Base-by-base conservation (phyloP, 2,888 invertebrate genomes). In the Cordylochernes scorpioides region DNA sequence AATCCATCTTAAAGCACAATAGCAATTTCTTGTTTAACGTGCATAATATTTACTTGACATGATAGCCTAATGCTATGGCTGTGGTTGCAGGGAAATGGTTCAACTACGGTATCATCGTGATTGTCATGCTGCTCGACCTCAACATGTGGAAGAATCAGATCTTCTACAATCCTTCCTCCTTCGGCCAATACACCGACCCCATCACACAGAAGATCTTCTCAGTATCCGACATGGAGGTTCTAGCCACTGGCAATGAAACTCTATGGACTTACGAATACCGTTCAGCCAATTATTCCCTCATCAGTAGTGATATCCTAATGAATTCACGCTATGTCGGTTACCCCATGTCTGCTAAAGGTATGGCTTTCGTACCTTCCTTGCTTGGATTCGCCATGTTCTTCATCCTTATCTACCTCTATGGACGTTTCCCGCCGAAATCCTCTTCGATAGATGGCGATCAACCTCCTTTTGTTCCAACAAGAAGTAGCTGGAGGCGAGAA, bases 101-200 rank as follows among this genome's bases (percentile, higher is more conserved):
- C 44, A 59, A 58, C 44, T 59, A 59, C 40, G 58, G 59, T 16
- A 54, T 59, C 29, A 52, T 59, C 31, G 56, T 58, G 36, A 41
- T 58, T 33, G 59, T 59, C 12, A 57, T 58, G 52, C 46, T 59
- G 28, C 46, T 59, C 15, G 59, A 59, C 42, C 41, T 59, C 30
- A 59, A 59, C 46, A 59, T 59, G 59, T 59, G 58, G 59, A 59
- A 59, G 44, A 59, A 59, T 44, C 59, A 59, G 45, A 55, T 59
- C 25, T 56, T 59, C 41, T 59, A 58, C 42, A 35, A 39, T 14
- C 59, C 59, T 2, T 46, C 43, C 31, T 54, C 54, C 35, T 59
- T 54, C 36, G 59, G 58, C 6, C 59, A 59, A 43, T 59, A 59
- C 35, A 48, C 47, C 8, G 55, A 52, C 35, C 47, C 50, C n/a